These are phyloP conservation scores for Leptinotarsa juncta DNA, from an alignment of 2,888 invertebrate species.

Conservation along the genomic window DNA sequence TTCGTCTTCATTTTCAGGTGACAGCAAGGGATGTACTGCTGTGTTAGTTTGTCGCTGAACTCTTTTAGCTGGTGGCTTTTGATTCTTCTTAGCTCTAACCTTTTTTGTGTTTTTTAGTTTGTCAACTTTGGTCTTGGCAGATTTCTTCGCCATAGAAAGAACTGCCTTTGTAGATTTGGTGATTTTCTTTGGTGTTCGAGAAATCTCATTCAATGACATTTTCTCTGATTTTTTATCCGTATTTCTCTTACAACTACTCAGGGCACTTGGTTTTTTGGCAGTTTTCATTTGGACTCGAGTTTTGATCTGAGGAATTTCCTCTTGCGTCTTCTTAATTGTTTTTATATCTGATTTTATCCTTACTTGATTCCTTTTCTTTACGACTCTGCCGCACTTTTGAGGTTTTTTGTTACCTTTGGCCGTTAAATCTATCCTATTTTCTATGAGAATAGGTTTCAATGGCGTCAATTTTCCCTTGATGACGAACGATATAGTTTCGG, in stretches of 20 bases:
- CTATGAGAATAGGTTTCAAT: slow-evolving; percentile 54
- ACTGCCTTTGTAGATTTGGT: slow-evolving; percentile 30
- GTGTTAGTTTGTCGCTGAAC: slow-evolving; percentile 53
- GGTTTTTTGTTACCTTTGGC: slow-evolving; percentile 42
- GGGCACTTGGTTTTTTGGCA: slow-evolving; percentile 52
- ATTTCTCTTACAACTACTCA: slow-evolving; percentile 41
- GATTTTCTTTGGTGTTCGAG: slow-evolving; percentile 27
- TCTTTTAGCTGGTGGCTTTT: slow-evolving; percentile 45
- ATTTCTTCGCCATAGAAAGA: slow-evolving; percentile 23
- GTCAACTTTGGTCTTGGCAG: slow-evolving; percentile 35
- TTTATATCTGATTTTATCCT: slow-evolving; percentile 35
- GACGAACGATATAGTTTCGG: slow-evolving; percentile 64
- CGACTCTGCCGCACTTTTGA: slow-evolving; percentile 30
- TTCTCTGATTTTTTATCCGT: slow-evolving; percentile 37
- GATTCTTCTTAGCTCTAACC: slow-evolving; percentile 1
- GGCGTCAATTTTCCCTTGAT: slow-evolving; percentile 62
- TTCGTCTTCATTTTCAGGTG: slow-evolving; percentile 52
- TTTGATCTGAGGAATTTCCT: slow-evolving; percentile 39
- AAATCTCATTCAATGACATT: slow-evolving; percentile 30
- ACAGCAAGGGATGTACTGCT: slow-evolving; percentile 52
- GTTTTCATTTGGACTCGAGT: slow-evolving; percentile 53
- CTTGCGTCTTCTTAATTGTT: slow-evolving; percentile 48
- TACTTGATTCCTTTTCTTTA: slow-evolving; percentile 28
- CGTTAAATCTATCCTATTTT: slow-evolving; percentile 45
- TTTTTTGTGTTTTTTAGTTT: slow-evolving; percentile 38